Evolutionary conservation across 2,797 vertebrate genomes (phyloP).

Genomic region (Pangasius macronema): DNA sequence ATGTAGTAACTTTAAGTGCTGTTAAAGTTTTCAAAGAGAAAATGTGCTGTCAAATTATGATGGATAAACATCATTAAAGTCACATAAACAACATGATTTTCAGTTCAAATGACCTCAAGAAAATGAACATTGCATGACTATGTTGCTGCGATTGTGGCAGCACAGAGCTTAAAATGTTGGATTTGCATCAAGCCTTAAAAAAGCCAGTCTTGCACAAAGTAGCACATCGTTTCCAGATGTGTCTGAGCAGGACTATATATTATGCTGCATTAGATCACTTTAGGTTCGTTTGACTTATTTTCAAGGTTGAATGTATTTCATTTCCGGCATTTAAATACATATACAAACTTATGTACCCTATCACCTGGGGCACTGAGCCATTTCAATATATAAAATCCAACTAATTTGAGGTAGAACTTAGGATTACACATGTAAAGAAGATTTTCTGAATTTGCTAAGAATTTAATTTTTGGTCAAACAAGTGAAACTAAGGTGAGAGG

Average conservation of each 20-base stretch:
- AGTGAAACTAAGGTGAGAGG: background rate
- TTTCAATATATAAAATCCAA: background rate
- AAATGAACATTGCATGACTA: constrained; percentile 17
- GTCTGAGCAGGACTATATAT: constrained; percentile 39
- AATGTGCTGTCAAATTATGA: constrained; percentile 11
- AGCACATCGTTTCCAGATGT: constrained; percentile 49
- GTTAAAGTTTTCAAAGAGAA: background rate
- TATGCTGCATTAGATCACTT: constrained; percentile 41
- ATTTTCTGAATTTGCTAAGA: background rate
- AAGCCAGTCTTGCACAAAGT: constrained; percentile 30
- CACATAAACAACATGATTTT: constrained; percentile 10
- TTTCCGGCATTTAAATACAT: constrained; percentile 8
- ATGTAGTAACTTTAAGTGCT: background rate
- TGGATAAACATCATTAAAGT: constrained; percentile 42
- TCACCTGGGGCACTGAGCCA: background rate
- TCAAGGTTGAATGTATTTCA: background rate
- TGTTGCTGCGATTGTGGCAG: constrained; percentile 3
- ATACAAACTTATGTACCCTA: constrained; percentile 45
- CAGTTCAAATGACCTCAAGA: constrained; percentile 15
- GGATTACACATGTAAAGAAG: background rate
- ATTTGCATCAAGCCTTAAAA: constrained; percentile 26
- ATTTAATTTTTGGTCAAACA: background rate
- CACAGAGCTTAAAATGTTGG: background rate
- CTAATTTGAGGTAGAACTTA: background rate
- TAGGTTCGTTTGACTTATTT: constrained; percentile 29